Evolutionary conservation across 53 echinoderm and acorn worm species (phyloP), one percentile per base, ranked within the genome.

Genomic region (Luidia sarsii): DNA sequence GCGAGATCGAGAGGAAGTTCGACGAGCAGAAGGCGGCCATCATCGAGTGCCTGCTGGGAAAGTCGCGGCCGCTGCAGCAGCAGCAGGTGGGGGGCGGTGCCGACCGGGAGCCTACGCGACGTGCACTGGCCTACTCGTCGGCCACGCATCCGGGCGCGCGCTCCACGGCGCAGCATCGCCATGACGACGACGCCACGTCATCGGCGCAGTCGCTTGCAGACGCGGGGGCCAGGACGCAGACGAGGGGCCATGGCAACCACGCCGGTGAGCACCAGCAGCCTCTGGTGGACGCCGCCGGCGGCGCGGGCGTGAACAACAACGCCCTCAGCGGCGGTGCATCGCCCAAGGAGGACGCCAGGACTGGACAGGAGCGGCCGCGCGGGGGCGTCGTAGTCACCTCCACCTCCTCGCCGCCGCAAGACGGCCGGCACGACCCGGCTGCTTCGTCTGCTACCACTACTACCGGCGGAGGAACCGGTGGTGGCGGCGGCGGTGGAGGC

Each of bases 21-120:
- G 95, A 95, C 27, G 92, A 89, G 60, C 90, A 92, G 43, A 79
- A 88, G 62, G 87, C 84, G 38, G 92, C 90, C 23, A 95, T 95
- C 13, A 92, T 95, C 48, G 90, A 95, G 60, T 71, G 71, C 21
- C 73, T 84, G 16, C 72, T 84, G 2, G 84, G 84, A 3, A 72
- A 73, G 45, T 18, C 65, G 39, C 88, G 82, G 36, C 46, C 50
- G 2, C n/a, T 64, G 45, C 9, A 53, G 39, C 88, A 79, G 36
- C 41, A 41, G 11, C 49, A 68, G 3, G 7, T 48, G 48, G 50
- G 49, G 48, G 70, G 60, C 14, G 28, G 67, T 8, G 65, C 64
- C 19, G 30, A 48, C 14, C 25, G 81, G 7, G 22, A 54, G 6
- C 70, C 70, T 48, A n/a, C n/a, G n/a, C n/a, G n/a, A n/a, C n/a